A percentile compares a stretch with the other conserved stretches of the same genome.
Conservation (phyloP, 2,888 invertebrate genomes). For the Eurytoma adleriae region DNA sequence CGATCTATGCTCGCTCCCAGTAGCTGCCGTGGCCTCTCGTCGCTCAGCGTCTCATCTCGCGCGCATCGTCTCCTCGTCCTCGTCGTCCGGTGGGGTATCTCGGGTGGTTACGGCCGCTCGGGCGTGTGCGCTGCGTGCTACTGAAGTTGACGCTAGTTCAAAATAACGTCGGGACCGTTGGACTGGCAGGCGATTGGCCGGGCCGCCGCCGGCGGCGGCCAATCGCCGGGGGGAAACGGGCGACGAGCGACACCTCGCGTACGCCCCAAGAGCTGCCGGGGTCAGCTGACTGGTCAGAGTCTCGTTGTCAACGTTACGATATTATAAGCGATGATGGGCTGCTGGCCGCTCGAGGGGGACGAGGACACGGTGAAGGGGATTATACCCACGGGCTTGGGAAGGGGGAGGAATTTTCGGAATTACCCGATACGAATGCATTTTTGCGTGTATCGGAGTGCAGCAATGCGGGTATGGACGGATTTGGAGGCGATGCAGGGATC, state of each 20-base stretch:
- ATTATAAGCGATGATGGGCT: too few relatives aligned
- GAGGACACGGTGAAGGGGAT: too few relatives aligned
- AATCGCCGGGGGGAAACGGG: conserved; percentile 12
- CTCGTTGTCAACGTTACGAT: too few relatives aligned
- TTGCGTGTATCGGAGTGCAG: too few relatives aligned
- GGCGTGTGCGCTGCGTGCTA: conserved; percentile 38
- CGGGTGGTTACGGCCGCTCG: conserved; percentile 18
- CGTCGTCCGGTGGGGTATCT: neutral
- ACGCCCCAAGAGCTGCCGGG: neutral
- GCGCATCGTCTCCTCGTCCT: neutral
- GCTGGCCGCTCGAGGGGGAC: too few relatives aligned
- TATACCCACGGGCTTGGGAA: too few relatives aligned
- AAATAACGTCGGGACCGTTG: conserved; percentile 49
- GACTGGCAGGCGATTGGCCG: conserved; percentile 14
- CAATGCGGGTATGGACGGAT: too few relatives aligned
- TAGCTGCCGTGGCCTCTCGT: neutral
- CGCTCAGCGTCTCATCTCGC: neutral
- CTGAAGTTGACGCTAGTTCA: conserved; percentile 49
- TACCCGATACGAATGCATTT: too few relatives aligned
- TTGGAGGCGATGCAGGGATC: too few relatives aligned
- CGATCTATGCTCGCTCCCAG: neutral
- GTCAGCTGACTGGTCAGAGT: too few relatives aligned
- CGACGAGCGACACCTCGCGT: neutral
- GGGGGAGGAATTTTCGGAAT: too few relatives aligned
- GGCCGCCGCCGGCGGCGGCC: conserved; percentile 5